Evolutionary conservation across 2,113 vertebrate genomes (phyloP).

Genomic region (Axis porcinus): DNA sequence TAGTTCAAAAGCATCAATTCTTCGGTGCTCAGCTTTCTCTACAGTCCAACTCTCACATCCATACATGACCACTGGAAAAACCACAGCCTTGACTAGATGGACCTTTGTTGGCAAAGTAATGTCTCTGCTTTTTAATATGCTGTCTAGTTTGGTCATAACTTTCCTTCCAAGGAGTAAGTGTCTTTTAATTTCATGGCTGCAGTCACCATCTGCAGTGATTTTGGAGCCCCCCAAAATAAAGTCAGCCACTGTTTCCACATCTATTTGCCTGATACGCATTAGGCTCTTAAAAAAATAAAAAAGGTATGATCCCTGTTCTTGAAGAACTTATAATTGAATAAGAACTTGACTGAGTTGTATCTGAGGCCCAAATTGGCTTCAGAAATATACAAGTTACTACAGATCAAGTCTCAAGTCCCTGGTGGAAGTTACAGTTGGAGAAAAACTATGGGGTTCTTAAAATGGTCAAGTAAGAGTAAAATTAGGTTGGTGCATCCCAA

Average conservation of each 20-base stretch:
- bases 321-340: background rate
- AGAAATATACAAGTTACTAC: background rate
- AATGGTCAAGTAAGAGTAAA: background rate
- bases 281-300: background rate
- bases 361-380: no score
- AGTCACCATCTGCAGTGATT: background rate
- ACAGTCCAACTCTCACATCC: background rate
- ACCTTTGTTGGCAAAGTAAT: background rate
- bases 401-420: no score
- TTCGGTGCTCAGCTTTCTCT: background rate
- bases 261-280: background rate
- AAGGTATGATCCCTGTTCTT: background rate
- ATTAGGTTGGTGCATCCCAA: background rate
- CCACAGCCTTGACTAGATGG: background rate
- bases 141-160: background rate
- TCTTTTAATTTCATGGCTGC: background rate
- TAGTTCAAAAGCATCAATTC: background rate
- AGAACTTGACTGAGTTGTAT: background rate
- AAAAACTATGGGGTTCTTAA: background rate
- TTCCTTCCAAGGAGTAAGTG: background rate
- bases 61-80: background rate
- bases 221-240: background rate
- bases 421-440: background rate
- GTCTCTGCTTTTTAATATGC: background rate
- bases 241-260: background rate